Evolutionary conservation across 1,140 invertebrate genomes (phyloP).

Genomic region (Brachionus rubens): DNA sequence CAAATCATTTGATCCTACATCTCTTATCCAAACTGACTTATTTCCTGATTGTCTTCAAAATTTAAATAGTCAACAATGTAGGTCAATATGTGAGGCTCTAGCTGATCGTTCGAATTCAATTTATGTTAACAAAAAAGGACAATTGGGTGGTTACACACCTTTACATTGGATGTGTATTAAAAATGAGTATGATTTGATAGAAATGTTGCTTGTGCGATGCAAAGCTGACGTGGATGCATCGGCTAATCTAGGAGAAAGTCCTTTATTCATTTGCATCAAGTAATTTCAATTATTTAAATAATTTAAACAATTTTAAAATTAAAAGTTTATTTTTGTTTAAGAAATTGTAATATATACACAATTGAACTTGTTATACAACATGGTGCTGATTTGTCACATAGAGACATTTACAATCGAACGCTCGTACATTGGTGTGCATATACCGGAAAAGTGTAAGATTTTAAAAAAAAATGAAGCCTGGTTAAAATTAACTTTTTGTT

Average conservation of each 20-base stretch:
- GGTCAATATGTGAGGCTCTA: not conserved
- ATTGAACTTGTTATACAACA: slow-evolving; percentile 30
- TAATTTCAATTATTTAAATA: too few species aligned
- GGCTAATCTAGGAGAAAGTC: slow-evolving; percentile 20
- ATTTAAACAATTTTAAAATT: not conserved
- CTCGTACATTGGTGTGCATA: slow-evolving; percentile 37
- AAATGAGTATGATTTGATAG: slow-evolving; percentile 5
- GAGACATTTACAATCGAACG: slow-evolving; percentile 32
- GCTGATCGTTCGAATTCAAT: not conserved
- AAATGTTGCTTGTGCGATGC: not conserved
- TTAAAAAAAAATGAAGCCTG: not conserved
- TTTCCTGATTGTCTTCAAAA: slow-evolving; percentile 40
- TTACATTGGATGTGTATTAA: slow-evolving; percentile 45
- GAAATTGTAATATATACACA: slow-evolving; percentile 42
- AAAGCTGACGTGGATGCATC: slow-evolving; percentile 1
- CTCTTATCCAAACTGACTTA: slow-evolving; percentile 8
- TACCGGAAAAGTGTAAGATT: slow-evolving; percentile 42
- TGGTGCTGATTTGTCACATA: slow-evolving; percentile 17
- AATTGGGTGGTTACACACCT: slow-evolving; percentile 7
- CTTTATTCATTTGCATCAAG: slow-evolving; percentile 36
- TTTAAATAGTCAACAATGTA: slow-evolving; percentile 2
- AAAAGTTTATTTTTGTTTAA: not conserved
- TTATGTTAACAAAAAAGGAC: slow-evolving; percentile 34
- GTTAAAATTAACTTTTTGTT: not conserved
- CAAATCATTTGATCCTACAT: not conserved